These are phyloP conservation scores for Polydesmus complanatus DNA, from an alignment of 2,888 invertebrate species.

Conservation along the genomic window DNA sequence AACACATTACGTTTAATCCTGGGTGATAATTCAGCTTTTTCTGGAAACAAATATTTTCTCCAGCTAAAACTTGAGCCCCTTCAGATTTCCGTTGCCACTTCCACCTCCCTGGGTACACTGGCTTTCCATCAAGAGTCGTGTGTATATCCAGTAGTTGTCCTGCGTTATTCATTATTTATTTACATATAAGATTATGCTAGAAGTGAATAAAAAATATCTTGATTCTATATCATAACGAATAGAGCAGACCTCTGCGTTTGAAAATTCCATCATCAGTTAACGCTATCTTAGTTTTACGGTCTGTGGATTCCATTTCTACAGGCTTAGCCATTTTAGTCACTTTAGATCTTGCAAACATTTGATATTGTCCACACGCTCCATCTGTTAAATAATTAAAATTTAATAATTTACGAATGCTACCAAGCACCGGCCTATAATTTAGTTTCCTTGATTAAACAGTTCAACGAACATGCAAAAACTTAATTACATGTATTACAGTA, in stretches of 20 bases:
- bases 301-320: neutral
- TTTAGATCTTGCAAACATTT: neutral
- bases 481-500: too few relatives aligned
- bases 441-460: too few relatives aligned
- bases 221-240: neutral
- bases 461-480: too few relatives aligned
- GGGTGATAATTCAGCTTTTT: conserved; percentile 6
- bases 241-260: neutral
- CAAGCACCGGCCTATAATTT: too few relatives aligned
- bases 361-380: neutral
- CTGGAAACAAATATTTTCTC: conserved; percentile 1
- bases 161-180: too few relatives aligned
- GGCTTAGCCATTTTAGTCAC: neutral
- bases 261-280: neutral
- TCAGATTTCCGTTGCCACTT: neutral
- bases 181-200: too few relatives aligned
- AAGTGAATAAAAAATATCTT: neutral
- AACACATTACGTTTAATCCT: conserved; percentile 4
- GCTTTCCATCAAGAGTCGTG: conserved; percentile 6
- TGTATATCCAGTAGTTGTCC: too few relatives aligned
- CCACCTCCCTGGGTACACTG: conserved; percentile 8
- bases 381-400: too few relatives aligned
- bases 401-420: too few relatives aligned
- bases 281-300: neutral
- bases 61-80: neutral